Conservation (phyloP, 2,113 vertebrate genomes). For the Calypte anna region DNA sequence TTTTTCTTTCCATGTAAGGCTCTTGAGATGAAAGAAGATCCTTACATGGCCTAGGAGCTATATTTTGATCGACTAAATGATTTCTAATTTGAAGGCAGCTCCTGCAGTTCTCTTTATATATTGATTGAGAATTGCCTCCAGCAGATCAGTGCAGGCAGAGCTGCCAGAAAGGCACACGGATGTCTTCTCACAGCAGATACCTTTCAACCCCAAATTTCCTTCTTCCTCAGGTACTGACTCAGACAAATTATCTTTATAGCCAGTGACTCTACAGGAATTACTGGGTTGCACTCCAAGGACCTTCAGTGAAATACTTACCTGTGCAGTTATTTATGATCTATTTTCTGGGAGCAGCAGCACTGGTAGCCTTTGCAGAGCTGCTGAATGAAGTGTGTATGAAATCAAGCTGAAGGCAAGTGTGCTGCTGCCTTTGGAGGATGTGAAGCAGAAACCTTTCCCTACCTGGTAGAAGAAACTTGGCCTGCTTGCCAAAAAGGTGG, state of each 20-base stretch:
- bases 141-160: neutral
- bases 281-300: neutral
- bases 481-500: neutral
- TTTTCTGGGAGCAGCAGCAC: neutral
- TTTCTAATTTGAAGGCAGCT: slow-evolving; percentile 49
- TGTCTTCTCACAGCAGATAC: neutral
- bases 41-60: slow-evolving; percentile 4
- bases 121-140: slow-evolving; percentile 21
- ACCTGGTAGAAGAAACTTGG: neutral
- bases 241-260: neutral
- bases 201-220: neutral
- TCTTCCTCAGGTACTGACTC: neutral
- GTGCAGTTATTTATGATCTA: neutral
- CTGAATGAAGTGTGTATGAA: neutral
- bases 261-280: neutral
- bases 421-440: neutral
- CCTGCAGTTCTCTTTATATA: neutral
- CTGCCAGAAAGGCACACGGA: neutral
- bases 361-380: neutral
- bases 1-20: slow-evolving; percentile 40
- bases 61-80: slow-evolving; percentile 48
- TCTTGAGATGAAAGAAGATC: slow-evolving; percentile 19
- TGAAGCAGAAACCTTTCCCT: neutral
- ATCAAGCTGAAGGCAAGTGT: neutral
- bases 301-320: neutral